These are phyloP conservation scores for Philopedon plagiatum DNA, from an alignment of 2,888 invertebrate genomes.

Conservation along the genomic window DNA sequence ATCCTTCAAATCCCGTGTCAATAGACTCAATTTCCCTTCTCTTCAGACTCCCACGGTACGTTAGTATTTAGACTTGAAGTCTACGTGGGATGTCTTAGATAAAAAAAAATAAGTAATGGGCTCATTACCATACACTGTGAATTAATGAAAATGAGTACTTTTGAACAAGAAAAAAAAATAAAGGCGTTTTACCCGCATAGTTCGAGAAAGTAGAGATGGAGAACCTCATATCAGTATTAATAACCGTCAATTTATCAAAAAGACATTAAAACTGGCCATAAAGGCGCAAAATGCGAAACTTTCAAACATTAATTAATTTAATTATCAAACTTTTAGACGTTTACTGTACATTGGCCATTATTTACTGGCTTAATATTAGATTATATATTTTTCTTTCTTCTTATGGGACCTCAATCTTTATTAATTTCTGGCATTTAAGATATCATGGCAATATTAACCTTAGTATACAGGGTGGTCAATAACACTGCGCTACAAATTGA, in stretches of 20 bases:
- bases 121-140: no score
- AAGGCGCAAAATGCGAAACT: slow-evolving; percentile 64
- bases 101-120: no score
- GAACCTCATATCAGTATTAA: slow-evolving; percentile 62
- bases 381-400: slow-evolving; percentile 58
- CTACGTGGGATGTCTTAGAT: no score
- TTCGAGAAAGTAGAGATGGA: slow-evolving; percentile 37
- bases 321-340: slow-evolving; percentile 70
- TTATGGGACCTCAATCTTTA: slow-evolving; percentile 45
- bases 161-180: slow-evolving; percentile 19
- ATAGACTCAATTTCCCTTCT: no score
- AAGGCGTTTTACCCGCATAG: slow-evolving; percentile 24
- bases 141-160: no score
- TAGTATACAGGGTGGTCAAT: no score
- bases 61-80: no score
- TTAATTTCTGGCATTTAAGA: slow-evolving; percentile 42
- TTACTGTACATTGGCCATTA: slow-evolving; percentile 66
- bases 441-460: no score
- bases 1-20: no score
- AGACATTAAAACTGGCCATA: slow-evolving; percentile 63
- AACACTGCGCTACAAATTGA: no score
- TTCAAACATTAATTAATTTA: slow-evolving; percentile 69
- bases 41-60: no score
- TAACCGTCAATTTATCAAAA: slow-evolving; percentile 66
- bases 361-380: slow-evolving; percentile 67